A percentile compares a stretch with the other conserved stretches of the same genome.
Conservation (phyloP, 2,888 invertebrate species). For the Tiphia femorata region DNA sequence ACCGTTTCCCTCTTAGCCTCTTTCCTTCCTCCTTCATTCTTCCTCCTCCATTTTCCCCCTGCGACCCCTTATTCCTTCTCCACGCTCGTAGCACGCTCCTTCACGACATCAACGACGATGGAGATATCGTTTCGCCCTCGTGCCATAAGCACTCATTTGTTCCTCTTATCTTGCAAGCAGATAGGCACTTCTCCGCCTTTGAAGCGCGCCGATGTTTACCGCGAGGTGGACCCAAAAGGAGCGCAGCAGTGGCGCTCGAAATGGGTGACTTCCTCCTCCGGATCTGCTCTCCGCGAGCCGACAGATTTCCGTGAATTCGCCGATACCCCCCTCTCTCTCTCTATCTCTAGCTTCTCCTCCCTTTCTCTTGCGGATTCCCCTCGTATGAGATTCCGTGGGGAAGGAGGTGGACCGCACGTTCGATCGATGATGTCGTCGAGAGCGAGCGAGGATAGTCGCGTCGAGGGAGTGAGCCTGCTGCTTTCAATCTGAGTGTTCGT, state of each 20-base stretch:
- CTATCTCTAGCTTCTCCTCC: constrained; percentile 4
- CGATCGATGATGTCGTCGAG: no score
- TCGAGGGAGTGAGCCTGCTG: no score
- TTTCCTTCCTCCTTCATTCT: not conserved
- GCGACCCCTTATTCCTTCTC: no score
- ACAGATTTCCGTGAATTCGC: not conserved
- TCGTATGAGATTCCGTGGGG: not conserved
- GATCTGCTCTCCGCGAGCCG: not conserved
- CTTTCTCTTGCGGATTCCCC: not conserved
- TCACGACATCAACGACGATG: no score
- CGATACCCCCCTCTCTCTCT: constrained; percentile 4
- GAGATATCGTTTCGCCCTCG: not conserved
- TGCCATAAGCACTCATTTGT: constrained; percentile 45
- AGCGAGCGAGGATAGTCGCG: no score
- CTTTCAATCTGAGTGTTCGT: no score
- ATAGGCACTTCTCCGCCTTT: constrained; percentile 44
- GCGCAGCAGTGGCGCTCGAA: not conserved
- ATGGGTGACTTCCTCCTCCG: not conserved
- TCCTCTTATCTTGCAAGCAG: constrained; percentile 44
- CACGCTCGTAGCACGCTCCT: no score
- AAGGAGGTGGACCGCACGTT: not conserved
- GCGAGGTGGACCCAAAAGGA: no score
- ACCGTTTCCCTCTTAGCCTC: no score
- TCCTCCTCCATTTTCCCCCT: no score
- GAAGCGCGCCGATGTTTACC: no score